Evolutionary conservation across 2,888 invertebrate genomes (phyloP).

Genomic region (Mechanitis messenoides): DNA sequence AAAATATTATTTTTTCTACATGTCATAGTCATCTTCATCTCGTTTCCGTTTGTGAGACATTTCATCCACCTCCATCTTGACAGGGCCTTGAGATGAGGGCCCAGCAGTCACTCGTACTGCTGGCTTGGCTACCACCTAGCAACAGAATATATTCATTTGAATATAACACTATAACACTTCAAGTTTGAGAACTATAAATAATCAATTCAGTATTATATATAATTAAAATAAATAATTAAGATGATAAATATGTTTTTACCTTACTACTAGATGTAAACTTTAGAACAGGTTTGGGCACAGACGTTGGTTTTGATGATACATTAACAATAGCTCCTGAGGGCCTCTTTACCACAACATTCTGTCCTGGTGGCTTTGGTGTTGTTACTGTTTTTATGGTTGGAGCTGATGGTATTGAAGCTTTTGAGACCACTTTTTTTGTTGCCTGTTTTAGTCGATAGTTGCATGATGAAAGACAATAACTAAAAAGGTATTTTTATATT

Average conservation of each 20-base stretch:
- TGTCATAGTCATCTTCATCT: constrained; percentile 80
- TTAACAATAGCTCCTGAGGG: constrained; percentile 68
- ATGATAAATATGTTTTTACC: constrained; percentile 39
- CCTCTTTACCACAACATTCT: constrained; percentile 73
- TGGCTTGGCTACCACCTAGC: constrained; percentile 64
- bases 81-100: constrained; percentile 55
- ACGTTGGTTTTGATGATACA: constrained; percentile 80
- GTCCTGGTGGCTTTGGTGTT: constrained; percentile 54
- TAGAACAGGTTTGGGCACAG: constrained; percentile 85
- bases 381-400: constrained; percentile 56
- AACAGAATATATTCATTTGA: not conserved
- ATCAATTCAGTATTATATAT: no score
- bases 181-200: not conserved
- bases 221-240: not conserved
- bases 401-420: constrained; percentile 44
- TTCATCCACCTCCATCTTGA: constrained; percentile 79
- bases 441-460: constrained; percentile 84
- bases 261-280: constrained; percentile 80
- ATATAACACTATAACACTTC: no score
- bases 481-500: constrained; percentile 41
- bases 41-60: constrained; percentile 78
- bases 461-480: constrained; percentile 90
- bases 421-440: constrained; percentile 63
- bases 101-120: constrained; percentile 64
- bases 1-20: constrained; percentile 34